phyloP scores from a whole-genome alignment of 1,140 invertebrate genomes.

The Papilio polytes region DNA sequence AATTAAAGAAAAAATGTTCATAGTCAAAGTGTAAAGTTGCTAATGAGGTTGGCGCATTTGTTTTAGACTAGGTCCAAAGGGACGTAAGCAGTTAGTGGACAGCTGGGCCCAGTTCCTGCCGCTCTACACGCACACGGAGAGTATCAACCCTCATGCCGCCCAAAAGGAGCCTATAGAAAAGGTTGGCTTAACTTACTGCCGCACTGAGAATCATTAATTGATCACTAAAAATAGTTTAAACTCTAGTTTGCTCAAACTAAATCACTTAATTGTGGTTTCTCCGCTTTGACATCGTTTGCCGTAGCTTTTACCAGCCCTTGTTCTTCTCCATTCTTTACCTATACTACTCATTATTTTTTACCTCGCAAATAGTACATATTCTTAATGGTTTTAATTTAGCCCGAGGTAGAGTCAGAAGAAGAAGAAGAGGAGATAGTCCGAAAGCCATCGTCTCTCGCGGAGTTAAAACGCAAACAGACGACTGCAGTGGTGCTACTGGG shows the following conservation, averaged over 20 bases:
- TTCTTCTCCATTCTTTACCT: too few species aligned
- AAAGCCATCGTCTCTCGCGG: slow-evolving; percentile 92
- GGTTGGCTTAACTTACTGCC: slow-evolving; percentile 30
- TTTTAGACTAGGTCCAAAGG: slow-evolving; percentile 93
- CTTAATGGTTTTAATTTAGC: slow-evolving; percentile 44
- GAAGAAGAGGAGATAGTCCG: slow-evolving; percentile 91
- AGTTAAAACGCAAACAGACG: slow-evolving; percentile 97
- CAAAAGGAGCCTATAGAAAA: slow-evolving; percentile 77
- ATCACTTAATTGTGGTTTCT: background rate
- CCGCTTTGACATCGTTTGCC: too few species aligned
- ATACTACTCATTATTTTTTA: too few species aligned
- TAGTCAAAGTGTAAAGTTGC: background rate
- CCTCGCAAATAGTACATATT: background rate
- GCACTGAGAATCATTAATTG: background rate
- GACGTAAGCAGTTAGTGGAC: slow-evolving; percentile 96
- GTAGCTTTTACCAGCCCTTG: too few species aligned
- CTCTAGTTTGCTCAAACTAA: background rate
- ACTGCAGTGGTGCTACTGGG: slow-evolving; percentile 98
- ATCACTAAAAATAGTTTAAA: too few species aligned
- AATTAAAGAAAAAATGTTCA: background rate
- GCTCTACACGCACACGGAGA: slow-evolving; percentile 90
- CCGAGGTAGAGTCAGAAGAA: slow-evolving; percentile 93
- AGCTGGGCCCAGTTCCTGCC: slow-evolving; percentile 98
- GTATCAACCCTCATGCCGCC: slow-evolving; percentile 86
- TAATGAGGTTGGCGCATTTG: background rate